Evolutionary conservation across 35 echinoderm and acorn worm genomes (phyloP).

Genomic region (Apostichopus japonicus): DNA sequence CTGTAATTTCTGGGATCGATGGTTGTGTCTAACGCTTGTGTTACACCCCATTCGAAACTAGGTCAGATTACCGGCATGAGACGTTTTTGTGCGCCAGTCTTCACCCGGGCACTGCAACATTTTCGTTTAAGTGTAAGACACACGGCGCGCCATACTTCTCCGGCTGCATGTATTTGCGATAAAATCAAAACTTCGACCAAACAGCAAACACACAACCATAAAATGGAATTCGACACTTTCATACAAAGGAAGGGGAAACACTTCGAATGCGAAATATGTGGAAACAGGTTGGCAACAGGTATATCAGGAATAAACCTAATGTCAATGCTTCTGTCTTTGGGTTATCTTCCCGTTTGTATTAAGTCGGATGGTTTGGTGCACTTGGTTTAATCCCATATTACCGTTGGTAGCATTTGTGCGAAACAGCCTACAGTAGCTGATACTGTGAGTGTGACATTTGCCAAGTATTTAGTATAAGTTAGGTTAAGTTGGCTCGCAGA

Average conservation of each 20-base stretch:
- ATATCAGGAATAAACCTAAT: neutral
- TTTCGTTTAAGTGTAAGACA: no score
- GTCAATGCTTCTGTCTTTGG: neutral
- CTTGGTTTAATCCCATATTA: neutral
- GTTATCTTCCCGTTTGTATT: neutral
- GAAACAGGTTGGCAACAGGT: conserved; percentile 28
- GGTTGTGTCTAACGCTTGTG: no score
- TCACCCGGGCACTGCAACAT: no score
- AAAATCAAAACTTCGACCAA: no score
- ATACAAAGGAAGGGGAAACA: neutral
- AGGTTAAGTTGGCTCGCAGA: neutral
- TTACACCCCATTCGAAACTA: no score
- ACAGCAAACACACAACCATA: neutral
- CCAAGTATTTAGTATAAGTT: neutral
- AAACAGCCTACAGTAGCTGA: neutral
- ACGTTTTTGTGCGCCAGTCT: no score
- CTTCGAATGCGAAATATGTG: conserved; percentile 16
- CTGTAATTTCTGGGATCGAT: no score
- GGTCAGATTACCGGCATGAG: no score
- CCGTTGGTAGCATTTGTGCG: neutral
- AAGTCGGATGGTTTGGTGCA: neutral
- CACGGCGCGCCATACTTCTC: no score
- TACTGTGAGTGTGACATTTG: neutral
- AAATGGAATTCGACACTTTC: neutral
- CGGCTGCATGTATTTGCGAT: no score